Base-by-base conservation (phyloP, 2,113 vertebrate species). In the Calypte anna region DNA sequence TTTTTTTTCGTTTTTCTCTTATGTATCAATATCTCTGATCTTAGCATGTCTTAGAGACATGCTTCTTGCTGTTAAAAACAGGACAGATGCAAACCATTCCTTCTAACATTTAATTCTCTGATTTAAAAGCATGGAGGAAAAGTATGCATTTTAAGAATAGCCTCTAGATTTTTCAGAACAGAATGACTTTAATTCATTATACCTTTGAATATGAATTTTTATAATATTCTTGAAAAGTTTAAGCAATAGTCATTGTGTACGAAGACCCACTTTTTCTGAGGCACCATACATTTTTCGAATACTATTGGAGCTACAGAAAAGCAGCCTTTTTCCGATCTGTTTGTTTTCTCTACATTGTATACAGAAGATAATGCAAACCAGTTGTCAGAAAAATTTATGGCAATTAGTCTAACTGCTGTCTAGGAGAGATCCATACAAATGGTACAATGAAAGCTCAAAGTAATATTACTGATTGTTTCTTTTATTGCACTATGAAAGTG, bases 391-490 rank as follows among this genome's bases (percentile, higher is more conserved):
- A 94, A 93, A 88, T 48, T 43, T 82, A 24, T 33, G 33, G 61
- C 89, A 93, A 88, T 94, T 93, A 94, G 81, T 55, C 51, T 82
- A 88, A 78, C 78, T 85, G 59, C 24, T 90, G 12, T 62, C 20
- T 66, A 36, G 44, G 30, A 73, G 51, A 94, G 43, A 79, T 51
- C 74, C 54, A 82, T 55, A 92, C 77, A 91, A 82, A 64, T 11
- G 28, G 14, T 25, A 23, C 66, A 92, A 91, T 70, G 75, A 85
- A 76, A 23, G 61, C 7, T 44, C 6, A 59, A 12, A 82, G 25
- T 90, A 77, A 82, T 80, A 91, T 72, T 76, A 54, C 46, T 73
- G 27, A 83, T 92, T 92, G 63, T 68, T 92, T 86, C 59, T 74
- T 73, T 73, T 57, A 62, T 57, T 82, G 11, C 24, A 22, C 28